Evolutionary conservation across 2,888 invertebrate genomes (phyloP).

Genomic region (Cryptus viduatorius): DNA sequence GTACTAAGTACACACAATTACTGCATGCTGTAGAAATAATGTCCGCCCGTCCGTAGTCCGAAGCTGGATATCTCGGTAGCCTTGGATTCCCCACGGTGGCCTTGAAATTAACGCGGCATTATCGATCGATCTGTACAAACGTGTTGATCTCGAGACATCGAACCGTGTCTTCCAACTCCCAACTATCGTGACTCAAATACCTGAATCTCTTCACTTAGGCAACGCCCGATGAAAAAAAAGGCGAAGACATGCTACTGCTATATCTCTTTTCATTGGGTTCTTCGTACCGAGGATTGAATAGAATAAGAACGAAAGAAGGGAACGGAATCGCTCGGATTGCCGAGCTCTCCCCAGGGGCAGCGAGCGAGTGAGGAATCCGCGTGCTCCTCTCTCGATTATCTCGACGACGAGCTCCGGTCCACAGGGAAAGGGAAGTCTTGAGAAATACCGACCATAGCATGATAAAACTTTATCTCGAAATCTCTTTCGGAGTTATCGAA

Average conservation of each 20-base stretch:
- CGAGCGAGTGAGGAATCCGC: slow-evolving; percentile 19
- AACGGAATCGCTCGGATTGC: slow-evolving; percentile 44
- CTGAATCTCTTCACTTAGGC: neutral
- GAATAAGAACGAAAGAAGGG: slow-evolving; percentile 38
- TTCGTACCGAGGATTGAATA: slow-evolving; percentile 5
- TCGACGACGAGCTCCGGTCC: neutral
- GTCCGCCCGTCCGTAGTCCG: slow-evolving; percentile 4
- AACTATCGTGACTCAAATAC: slow-evolving; percentile 18
- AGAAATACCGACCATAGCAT: neutral
- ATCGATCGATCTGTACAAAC: slow-evolving; percentile 29
- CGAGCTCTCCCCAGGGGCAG: slow-evolving; percentile 43
- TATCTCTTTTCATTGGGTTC: neutral
- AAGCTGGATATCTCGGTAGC: slow-evolving; percentile 47
- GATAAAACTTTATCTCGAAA: neutral
- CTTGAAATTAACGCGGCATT: slow-evolving; percentile 48
- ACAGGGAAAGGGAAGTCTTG: neutral
- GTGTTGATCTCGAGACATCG: slow-evolving; percentile 20
- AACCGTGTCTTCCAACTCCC: slow-evolving; percentile 10
- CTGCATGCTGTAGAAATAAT: slow-evolving; percentile 6
- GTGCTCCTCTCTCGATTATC: slow-evolving; percentile 17
- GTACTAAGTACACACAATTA: neutral
- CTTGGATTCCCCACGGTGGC: slow-evolving; percentile 54
- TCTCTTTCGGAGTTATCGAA: neutral
- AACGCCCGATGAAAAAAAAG: neutral
- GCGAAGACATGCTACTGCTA: neutral